phyloP scores from a whole-genome alignment of 53 echinoderm and acorn worm genomes.

The Echinarachnius parma region DNA sequence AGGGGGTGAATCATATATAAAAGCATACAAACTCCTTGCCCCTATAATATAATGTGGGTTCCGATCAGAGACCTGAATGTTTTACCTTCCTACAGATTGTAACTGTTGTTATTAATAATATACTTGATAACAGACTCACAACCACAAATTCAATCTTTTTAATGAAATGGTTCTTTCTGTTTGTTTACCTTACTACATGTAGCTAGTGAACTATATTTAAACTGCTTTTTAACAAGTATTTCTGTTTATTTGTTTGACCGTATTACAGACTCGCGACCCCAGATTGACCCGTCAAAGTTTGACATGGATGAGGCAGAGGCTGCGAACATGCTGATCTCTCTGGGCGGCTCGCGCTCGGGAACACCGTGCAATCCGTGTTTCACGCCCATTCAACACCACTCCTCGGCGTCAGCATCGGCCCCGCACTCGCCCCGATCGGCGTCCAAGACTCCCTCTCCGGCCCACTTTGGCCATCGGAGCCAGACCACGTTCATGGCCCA shows the following conservation, averaged over 20 bases:
- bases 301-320: conserved; percentile 97
- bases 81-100: too few species aligned
- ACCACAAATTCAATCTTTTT: too few species aligned
- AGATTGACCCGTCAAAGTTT: conserved; percentile 92
- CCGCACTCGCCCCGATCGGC: conserved; percentile 83
- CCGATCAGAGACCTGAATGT: too few species aligned
- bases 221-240: too few species aligned
- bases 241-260: too few species aligned
- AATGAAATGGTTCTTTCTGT: background rate
- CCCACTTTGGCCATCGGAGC: conserved; percentile 53
- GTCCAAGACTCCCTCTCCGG: conserved; percentile 77
- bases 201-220: too few species aligned
- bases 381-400: conserved; percentile 67
- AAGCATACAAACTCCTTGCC: too few species aligned
- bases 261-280: conserved; percentile 93
- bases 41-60: too few species aligned
- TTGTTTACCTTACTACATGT: conserved; percentile 19
- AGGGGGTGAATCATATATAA: too few species aligned
- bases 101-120: too few species aligned
- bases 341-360: conserved; percentile 88
- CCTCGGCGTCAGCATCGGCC: too few species aligned
- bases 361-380: conserved; percentile 65
- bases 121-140: too few species aligned
- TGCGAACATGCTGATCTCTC: conserved; percentile 83
- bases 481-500: conserved; percentile 81